phyloP scores from a whole-genome alignment of 2,113 vertebrate genomes.

The Petromus typicus region DNA sequence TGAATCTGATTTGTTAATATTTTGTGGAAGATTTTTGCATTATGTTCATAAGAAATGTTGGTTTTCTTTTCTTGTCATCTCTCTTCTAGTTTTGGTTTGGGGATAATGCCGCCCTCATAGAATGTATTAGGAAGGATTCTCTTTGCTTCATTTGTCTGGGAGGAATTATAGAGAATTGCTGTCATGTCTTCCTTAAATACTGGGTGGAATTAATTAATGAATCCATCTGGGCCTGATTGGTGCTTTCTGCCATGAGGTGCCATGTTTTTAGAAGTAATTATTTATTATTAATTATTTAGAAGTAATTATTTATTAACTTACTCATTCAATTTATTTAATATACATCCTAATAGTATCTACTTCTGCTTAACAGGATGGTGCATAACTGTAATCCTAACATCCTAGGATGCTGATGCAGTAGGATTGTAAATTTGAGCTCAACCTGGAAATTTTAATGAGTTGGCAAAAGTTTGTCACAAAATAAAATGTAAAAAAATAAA shows the following conservation, averaged over 20 bases:
- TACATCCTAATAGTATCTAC: background rate
- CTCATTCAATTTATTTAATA: background rate
- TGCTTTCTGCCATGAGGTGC: too few relatives aligned
- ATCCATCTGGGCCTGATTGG: background rate
- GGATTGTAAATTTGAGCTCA: background rate
- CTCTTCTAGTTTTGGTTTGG: background rate
- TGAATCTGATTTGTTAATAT: background rate
- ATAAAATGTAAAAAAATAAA: background rate
- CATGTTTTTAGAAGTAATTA: slow-evolving; percentile 1
- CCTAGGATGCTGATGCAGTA: background rate
- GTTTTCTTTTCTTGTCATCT: background rate
- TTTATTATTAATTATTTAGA: background rate
- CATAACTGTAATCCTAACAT: background rate
- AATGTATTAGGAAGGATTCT: background rate
- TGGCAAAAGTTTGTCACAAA: background rate
- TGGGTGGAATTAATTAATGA: background rate
- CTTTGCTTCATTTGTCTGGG: background rate
- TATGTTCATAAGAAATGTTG: background rate
- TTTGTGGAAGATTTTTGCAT: background rate
- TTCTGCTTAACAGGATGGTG: background rate
- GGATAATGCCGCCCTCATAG: background rate
- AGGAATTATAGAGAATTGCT: background rate
- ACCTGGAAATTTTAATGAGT: background rate
- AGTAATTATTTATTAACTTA: background rate
- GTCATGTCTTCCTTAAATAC: background rate